Conservation (phyloP, 2,888 invertebrate species). For the Xylota segnis region DNA sequence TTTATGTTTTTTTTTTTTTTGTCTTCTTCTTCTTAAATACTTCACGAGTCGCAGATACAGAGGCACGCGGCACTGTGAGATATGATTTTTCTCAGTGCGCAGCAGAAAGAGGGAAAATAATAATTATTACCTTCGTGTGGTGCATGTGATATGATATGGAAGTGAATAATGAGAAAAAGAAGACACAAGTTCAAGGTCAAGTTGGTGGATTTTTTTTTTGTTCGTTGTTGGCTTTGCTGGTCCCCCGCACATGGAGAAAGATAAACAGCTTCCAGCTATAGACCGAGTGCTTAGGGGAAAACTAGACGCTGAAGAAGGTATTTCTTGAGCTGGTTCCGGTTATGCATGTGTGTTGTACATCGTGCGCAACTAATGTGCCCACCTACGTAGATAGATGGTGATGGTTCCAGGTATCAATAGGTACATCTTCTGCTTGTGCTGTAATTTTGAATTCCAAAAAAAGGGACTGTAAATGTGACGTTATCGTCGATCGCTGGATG, state of each 20-base stretch:
- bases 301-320: not conserved
- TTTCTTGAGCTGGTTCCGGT: conserved; percentile 53
- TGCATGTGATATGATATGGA: conserved; percentile 45
- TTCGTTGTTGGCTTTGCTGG: conserved; percentile 3
- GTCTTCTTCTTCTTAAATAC: conserved; percentile 12
- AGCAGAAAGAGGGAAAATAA: conserved; percentile 40
- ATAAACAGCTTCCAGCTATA: conserved; percentile 50
- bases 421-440: conserved; percentile 11
- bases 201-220: conserved; percentile 29
- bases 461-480: conserved; percentile 38
- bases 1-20: conserved; percentile 17
- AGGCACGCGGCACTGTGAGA: conserved; percentile 43
- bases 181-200: conserved; percentile 74
- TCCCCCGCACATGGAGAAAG: conserved; percentile 23
- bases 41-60: conserved; percentile 47
- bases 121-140: conserved; percentile 61
- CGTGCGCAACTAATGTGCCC: conserved; percentile 67
- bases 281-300: conserved; percentile 25
- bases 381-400: conserved; percentile 61
- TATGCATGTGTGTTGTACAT: conserved; percentile 33
- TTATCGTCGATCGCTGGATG: conserved; percentile 27
- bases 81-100: conserved; percentile 39
- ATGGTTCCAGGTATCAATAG: conserved; percentile 48
- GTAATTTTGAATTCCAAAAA: conserved; percentile 22
- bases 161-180: conserved; percentile 56